Conservation (phyloP, 2,888 invertebrate species). For the Tubiluchus corallicola region DNA sequence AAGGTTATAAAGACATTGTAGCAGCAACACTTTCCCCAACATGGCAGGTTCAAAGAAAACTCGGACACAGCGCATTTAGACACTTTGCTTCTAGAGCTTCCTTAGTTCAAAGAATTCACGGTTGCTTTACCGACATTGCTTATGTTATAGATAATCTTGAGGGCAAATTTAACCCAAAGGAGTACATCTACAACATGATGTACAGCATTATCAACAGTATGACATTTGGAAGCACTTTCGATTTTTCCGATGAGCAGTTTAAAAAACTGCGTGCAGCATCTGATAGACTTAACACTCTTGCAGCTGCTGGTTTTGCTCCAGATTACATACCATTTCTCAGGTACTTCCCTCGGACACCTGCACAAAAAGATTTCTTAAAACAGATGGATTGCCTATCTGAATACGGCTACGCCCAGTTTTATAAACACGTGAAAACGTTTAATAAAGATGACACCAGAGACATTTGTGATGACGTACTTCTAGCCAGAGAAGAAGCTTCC, state of each 20-base stretch:
- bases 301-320: background rate
- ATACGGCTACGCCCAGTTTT: too few species aligned
- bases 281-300: background rate
- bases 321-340: background rate
- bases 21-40: background rate
- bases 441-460: too few species aligned
- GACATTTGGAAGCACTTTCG: background rate
- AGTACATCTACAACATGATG: background rate
- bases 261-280: background rate
- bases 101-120: background rate
- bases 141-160: background rate
- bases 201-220: background rate
- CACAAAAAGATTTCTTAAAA: background rate
- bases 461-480: too few species aligned
- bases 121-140: background rate
- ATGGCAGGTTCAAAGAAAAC: background rate
- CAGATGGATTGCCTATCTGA: too few species aligned
- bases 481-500: too few species aligned
- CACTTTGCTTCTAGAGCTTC: background rate
- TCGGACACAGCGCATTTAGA: background rate
- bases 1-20: background rate
- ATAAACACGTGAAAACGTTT: too few species aligned
- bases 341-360: background rate
- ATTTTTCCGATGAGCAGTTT: background rate
- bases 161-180: background rate